phyloP scores from a whole-genome alignment of 2,888 invertebrate species.

The Drosophila hamatofila region DNA sequence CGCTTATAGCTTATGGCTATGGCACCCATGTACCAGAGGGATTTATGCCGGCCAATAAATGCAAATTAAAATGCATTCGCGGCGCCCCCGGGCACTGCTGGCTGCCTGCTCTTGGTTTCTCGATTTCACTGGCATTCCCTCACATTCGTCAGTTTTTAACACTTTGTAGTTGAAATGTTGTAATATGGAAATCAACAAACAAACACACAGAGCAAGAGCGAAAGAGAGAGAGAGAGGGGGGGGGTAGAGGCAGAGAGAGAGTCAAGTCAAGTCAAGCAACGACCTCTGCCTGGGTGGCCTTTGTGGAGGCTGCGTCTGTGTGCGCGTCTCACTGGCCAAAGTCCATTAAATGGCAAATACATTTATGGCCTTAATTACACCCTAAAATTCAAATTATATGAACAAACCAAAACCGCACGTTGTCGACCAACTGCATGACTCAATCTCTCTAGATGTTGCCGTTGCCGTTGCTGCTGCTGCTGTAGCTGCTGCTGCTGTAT shows the following conservation, averaged over 20 bases:
- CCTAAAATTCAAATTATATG: conserved; percentile 84
- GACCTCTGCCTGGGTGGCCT: conserved; percentile 56
- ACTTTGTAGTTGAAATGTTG: conserved; percentile 39
- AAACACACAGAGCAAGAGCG: not conserved
- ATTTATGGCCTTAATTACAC: conserved; percentile 84
- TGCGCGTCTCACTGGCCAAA: conserved; percentile 44
- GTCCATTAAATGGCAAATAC: conserved; percentile 79
- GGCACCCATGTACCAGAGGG: conserved; percentile 10
- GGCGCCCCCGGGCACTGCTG: conserved; percentile 33
- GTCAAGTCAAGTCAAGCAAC: conserved; percentile 9
- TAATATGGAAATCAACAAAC: conserved; percentile 36
- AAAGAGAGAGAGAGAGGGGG: not conserved
- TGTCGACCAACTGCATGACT: conserved; percentile 75
- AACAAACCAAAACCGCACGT: conserved; percentile 81
- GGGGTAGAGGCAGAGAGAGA: not conserved
- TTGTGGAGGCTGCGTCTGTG: conserved; percentile 39
- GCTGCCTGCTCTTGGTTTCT: not conserved
- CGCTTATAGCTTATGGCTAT: conserved; percentile 1
- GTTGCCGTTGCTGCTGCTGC: conserved; percentile 14
- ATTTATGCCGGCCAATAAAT: conserved; percentile 59
- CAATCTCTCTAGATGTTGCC: conserved; percentile 49
- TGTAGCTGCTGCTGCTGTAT: conserved; percentile 15
- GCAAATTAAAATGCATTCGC: conserved; percentile 68
- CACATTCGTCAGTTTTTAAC: conserved; percentile 70
- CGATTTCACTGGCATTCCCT: conserved; percentile 36